Evolutionary conservation across 37 sponge, comb jelly and placozoan genomes (phyloP).

Genomic region (Cladorhizidae sp.): DNA sequence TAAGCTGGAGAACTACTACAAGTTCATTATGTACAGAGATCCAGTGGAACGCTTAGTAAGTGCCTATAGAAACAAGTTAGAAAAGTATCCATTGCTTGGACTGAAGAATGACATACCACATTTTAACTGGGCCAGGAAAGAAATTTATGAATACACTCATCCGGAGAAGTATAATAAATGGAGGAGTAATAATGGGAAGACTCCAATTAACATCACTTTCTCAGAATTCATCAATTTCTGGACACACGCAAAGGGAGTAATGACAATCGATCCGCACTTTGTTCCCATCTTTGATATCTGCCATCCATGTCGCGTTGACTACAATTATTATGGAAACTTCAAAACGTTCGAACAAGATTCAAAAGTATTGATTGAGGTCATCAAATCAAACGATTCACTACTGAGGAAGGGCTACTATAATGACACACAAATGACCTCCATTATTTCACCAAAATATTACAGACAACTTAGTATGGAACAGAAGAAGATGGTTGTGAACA

Average conservation of each 20-base stretch:
- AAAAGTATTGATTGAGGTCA: conserved; percentile 7
- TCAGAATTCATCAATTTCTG: conserved; percentile 35
- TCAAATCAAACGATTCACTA: neutral
- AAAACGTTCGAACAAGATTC: conserved; percentile 19
- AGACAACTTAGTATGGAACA: neutral
- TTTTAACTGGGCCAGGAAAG: conserved; percentile 19
- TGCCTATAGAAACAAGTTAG: conserved; percentile 27
- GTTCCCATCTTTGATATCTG: conserved; percentile 18
- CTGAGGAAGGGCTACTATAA: neutral
- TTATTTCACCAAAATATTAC: neutral
- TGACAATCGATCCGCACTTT: conserved; percentile 24
- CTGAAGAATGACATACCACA: conserved; percentile 7
- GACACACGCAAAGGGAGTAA: neutral
- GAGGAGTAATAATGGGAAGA: neutral
- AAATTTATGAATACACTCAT: conserved; percentile 20
- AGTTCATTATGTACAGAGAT: conserved; percentile 35
- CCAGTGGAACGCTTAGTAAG: conserved; percentile 40
- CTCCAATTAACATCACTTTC: conserved; percentile 8
- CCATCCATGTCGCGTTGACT: conserved; percentile 25
- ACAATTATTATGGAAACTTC: conserved; percentile 51
- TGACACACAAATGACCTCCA: neutral
- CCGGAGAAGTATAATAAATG: conserved; percentile 14
- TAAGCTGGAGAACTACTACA: conserved; percentile 13
- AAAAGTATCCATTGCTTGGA: conserved; percentile 4
- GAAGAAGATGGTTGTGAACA: neutral